A percentile compares a stretch with the other conserved stretches of the same genome.
These are phyloP conservation scores for Centruroides vittatus DNA, from an alignment of 1,140 invertebrate genomes.

Conservation along the genomic window DNA sequence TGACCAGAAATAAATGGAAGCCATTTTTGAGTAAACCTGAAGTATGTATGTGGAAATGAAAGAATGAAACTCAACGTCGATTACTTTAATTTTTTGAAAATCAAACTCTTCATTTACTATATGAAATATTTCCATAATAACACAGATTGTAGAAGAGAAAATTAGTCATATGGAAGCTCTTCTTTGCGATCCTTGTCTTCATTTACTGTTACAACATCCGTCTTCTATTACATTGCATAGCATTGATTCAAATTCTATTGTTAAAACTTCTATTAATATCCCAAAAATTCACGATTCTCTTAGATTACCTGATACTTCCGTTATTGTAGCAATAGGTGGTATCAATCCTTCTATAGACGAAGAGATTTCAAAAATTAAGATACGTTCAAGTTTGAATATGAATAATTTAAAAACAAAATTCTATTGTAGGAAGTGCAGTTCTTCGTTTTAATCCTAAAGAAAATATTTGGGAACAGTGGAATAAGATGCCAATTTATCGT, in stretches of 20 bases:
- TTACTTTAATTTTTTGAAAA: no score
- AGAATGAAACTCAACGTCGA: no score
- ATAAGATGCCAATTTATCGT: not conserved
- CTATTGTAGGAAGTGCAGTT: not conserved
- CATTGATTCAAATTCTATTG: not conserved
- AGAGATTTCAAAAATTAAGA: not conserved
- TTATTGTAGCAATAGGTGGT: not conserved
- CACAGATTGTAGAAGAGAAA: no score
- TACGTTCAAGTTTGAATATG: not conserved
- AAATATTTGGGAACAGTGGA: not conserved
- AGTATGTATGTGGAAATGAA: no score
- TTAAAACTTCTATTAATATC: not conserved
- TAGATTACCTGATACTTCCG: not conserved
- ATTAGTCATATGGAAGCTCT: no score
- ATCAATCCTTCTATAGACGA: not conserved
- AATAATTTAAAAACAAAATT: not conserved
- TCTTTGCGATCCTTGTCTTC: not conserved
- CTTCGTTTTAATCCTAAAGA: not conserved
- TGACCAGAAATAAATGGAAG: no score
- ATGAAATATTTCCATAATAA: no score
- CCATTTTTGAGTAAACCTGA: no score
- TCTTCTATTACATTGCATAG: not conserved
- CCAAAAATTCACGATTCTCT: not conserved
- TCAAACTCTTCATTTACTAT: no score
- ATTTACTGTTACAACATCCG: not conserved